Conservation (phyloP, 2,888 invertebrate genomes). For the Siphlonurus alternatus region DNA sequence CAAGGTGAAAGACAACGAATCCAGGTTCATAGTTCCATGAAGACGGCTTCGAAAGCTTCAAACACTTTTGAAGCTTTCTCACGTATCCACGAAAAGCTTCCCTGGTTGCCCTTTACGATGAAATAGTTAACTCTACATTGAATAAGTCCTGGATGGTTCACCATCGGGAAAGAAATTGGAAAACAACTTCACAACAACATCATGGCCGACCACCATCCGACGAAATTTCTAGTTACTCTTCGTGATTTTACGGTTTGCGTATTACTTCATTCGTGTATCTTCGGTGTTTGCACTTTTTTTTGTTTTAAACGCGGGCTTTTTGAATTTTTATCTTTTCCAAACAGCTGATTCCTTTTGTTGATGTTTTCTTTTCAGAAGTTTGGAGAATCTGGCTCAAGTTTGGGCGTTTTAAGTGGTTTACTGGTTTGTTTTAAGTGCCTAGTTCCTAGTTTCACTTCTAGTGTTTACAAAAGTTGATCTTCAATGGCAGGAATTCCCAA, state of each 20-base stretch:
- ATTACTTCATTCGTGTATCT: background rate
- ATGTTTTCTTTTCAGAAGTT: too few relatives aligned
- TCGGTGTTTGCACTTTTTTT: background rate
- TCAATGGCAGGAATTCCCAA: too few relatives aligned
- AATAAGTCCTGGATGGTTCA: constrained; percentile 28
- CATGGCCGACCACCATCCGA: constrained; percentile 21
- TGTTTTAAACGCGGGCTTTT: background rate
- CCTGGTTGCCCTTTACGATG: constrained; percentile 27
- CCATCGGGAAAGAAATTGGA: constrained; percentile 31
- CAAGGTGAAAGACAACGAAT: constrained; percentile 96
- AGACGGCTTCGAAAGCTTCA: constrained; percentile 88
- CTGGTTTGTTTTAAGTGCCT: too few relatives aligned
- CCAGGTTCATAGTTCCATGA: constrained; percentile 97
- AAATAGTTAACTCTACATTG: constrained; percentile 31
- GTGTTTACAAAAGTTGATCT: too few relatives aligned
- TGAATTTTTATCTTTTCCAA: background rate
- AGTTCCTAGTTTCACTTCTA: too few relatives aligned
- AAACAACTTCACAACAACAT: constrained; percentile 24
- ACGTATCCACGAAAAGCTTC: constrained; percentile 51
- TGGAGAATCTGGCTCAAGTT: too few relatives aligned
- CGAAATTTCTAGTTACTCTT: constrained; percentile 5
- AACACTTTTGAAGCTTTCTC: constrained; percentile 84
- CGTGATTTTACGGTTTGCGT: background rate
- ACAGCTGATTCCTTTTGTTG: background rate
- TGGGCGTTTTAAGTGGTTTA: too few relatives aligned